Conservation (phyloP, 2,113 vertebrate species). For the Festucalex cinctus region DNA sequence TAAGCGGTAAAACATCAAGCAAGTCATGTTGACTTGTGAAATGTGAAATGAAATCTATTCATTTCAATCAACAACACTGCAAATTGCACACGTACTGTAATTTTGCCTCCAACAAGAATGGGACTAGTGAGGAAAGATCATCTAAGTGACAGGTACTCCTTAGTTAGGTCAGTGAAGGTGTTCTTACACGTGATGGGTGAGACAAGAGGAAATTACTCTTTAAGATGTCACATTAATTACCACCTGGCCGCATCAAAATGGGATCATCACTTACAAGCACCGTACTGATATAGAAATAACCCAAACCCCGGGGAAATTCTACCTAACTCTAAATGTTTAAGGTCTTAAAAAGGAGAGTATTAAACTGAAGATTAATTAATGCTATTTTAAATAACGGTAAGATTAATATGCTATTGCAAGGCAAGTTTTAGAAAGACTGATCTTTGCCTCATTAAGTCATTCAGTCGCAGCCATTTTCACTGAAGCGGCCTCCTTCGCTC, state of each 20-base stretch:
- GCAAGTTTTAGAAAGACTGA: constrained; percentile 99
- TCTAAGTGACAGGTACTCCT: constrained; percentile 36
- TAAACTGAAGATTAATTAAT: constrained; percentile 99
- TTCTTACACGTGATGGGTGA: constrained; percentile 73
- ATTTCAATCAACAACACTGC: too few species aligned
- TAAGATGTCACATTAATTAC: constrained; percentile 98
- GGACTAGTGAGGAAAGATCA: too few species aligned
- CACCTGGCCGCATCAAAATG: constrained; percentile 83
- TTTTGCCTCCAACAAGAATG: too few species aligned
- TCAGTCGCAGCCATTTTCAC: too few species aligned
- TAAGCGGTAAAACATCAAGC: neutral
- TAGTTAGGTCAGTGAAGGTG: constrained; percentile 84
- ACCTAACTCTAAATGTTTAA: constrained; percentile 99
- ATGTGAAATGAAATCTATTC: neutral
- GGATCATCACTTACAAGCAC: constrained; percentile 95
- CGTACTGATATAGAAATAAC: constrained; percentile 90
- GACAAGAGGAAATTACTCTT: constrained; percentile 76
- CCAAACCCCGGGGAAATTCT: constrained; percentile 91
- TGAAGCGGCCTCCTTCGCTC: too few species aligned
- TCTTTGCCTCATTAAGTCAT: constrained; percentile 99
- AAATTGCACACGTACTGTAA: too few species aligned
- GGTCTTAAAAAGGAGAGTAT: constrained; percentile 89
- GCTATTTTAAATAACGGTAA: constrained; percentile 99
- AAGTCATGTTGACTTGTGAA: constrained; percentile 43
- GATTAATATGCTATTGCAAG: constrained; percentile 98